Evolutionary conservation across 2,888 invertebrate species (phyloP), one percentile per base, ranked within the genome.

Genomic region (Mesorhabditis belari): DNA sequence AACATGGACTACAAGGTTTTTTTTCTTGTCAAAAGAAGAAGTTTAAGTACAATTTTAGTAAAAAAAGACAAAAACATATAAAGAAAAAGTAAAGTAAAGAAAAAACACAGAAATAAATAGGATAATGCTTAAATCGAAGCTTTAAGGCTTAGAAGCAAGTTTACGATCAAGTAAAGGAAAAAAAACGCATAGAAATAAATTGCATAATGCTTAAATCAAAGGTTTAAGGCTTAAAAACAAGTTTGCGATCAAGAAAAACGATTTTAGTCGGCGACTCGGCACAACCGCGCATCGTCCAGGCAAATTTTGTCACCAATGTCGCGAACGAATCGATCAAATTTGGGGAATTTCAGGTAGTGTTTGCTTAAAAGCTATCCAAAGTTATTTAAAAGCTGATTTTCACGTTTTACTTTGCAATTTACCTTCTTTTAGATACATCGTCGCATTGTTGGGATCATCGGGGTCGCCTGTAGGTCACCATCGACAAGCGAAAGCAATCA

Each of bases 371-470:
- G 12, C 19, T 44, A 26, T 35, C 9, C 52, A n/a, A 51, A 23
- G 23, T 51, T 23, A 12, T 19, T 21, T 51, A n/a, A 51, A 51
- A 21, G 9, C 9, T 51, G n/a, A 9, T n/a, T 19, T n/a, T 12
- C 12, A 19, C n/a, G 52, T 51, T 51, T 51, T 51, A n/a, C 4
- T 5, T 2, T 6, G 1, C 1, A 9, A 28, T 17, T 17, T 35
- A 9, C 44, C 44, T 17, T 24, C 49, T 62, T 70, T 54, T 35
- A 77, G 77, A 65, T 71, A 27, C 74, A 77, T 58, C 73, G 78
- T 2, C 69, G 73, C 55, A 63, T 77, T 3, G 76, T 78, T 55
- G 77, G 76, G 0, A 63, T 79, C 19, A 63, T 79, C 12, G 77
- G 75, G 25, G 71, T 79, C 0, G 76, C 70, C 4, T 74, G 70